Conservation (phyloP, 92 coral and sea anemone genomes). For the Montipora capitata region DNA sequence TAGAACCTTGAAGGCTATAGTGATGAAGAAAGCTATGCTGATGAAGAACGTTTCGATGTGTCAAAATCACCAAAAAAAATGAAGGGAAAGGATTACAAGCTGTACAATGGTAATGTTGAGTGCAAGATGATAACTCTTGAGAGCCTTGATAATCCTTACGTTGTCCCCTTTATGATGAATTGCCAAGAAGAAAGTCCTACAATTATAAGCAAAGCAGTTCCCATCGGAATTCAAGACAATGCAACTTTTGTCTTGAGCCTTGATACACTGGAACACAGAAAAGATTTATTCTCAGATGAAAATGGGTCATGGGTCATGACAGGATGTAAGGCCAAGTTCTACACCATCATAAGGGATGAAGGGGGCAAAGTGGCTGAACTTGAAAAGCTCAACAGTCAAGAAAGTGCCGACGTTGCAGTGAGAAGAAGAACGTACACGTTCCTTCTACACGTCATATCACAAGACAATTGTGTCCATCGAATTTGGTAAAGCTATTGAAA, state of each 20-base stretch:
- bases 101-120: neutral
- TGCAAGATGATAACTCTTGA: constrained; percentile 11
- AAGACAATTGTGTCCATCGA: constrained; percentile 68
- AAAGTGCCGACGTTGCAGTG: constrained; percentile 61
- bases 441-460: constrained; percentile 58
- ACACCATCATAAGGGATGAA: constrained; percentile 22
- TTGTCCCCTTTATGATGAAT: constrained; percentile 42
- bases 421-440: constrained; percentile 54
- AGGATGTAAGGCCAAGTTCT: constrained; percentile 46
- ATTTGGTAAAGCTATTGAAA: constrained; percentile 56
- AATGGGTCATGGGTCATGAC: constrained; percentile 45
- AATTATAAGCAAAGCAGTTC: constrained; percentile 15
- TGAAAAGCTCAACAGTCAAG: constrained; percentile 21
- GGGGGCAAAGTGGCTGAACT: constrained; percentile 28
- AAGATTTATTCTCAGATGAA: constrained; percentile 50
- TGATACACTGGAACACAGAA: too few relatives aligned
- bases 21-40: too few relatives aligned
- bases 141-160: constrained; percentile 42
- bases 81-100: neutral
- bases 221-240: constrained; percentile 47
- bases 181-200: neutral
- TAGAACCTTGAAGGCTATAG: too few relatives aligned
- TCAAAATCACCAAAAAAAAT: neutral
- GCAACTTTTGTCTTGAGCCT: constrained; percentile 25
- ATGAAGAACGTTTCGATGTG: too few relatives aligned